phyloP scores from a whole-genome alignment of 2,113 vertebrate genomes.

The Coracopsis vasa region DNA sequence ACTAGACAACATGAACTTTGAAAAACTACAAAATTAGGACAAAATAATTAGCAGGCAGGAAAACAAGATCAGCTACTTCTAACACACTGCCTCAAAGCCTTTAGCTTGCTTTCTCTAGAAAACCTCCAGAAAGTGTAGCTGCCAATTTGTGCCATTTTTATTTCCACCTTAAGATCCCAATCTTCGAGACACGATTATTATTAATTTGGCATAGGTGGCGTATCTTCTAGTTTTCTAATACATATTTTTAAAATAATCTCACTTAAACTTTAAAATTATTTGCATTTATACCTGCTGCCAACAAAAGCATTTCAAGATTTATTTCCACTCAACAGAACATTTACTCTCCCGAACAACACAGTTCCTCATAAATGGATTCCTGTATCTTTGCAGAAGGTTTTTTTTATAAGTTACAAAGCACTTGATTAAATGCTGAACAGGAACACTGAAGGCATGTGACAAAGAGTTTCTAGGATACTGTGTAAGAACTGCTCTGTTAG shows the following conservation, averaged over 20 bases:
- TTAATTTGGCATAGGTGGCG: neutral
- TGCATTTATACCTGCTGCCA: neutral
- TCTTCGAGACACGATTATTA: neutral
- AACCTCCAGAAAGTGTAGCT: neutral
- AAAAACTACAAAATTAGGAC: neutral
- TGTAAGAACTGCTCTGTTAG: slow-evolving; percentile 2
- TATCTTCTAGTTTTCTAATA: neutral
- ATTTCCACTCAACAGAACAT: neutral
- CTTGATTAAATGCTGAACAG: slow-evolving; percentile 54
- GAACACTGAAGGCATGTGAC: slow-evolving; percentile 28
- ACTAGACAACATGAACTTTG: neutral
- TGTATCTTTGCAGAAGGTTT: slow-evolving; percentile 12
- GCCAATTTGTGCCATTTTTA: neutral
- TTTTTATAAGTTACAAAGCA: slow-evolving; percentile 22
- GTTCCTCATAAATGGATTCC: slow-evolving; percentile 12
- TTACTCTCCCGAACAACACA: neutral
- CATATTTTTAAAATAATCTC: neutral
- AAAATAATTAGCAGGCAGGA: neutral
- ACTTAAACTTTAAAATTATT: neutral
- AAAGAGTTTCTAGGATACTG: slow-evolving; percentile 51
- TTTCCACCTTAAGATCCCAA: neutral
- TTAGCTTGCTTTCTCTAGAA: neutral
- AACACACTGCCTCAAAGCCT: neutral
- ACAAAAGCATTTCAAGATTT: neutral
- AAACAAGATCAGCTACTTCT: neutral